Percentiles rank a stretch among this genome's conserved stretches.
These are phyloP conservation scores for roundworm (Caenorhabditis elegans) DNA, from an alignment of 1,140 invertebrate species.

Conservation along the genomic window WBcel235 BX284602.5:10903501-10904000, in stretches of 20 bases:
- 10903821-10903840: not conserved
- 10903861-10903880: not conserved
- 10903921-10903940: constrained; percentile 1
- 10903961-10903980: not conserved
- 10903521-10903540: not conserved
- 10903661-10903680: no score
- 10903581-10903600: no score
- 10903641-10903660: no score
- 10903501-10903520: not conserved
- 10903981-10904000: not conserved
- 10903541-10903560: no score
- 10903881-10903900: not conserved
- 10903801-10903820: not conserved
- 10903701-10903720: no score
- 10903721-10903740: no score
- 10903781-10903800: not conserved
- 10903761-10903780: not conserved
- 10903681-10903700: no score
- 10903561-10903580: no score
- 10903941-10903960: constrained; percentile 13
- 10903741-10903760: no score
- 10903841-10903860: not conserved
- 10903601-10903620: no score
- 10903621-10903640: no score
- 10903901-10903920: constrained; percentile 10